Evolutionary conservation across 2,888 invertebrate species (phyloP).

Genomic region (Eucera pruinosa): DNA sequence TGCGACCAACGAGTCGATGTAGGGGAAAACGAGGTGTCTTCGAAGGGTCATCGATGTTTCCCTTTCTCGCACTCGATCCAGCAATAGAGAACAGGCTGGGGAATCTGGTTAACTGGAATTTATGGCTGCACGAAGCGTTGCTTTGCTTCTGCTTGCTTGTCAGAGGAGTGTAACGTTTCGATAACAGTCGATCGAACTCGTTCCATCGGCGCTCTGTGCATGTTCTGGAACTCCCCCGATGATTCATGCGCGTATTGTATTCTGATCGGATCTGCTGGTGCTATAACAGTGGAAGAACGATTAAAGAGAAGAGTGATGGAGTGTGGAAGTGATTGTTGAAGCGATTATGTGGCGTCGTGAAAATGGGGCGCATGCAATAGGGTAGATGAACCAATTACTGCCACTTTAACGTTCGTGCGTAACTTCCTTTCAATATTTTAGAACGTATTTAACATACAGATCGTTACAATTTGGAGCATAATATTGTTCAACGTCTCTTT

Average conservation of each 20-base stretch:
- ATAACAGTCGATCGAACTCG: conserved; percentile 13
- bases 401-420: no score
- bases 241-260: conserved; percentile 2
- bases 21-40: not conserved
- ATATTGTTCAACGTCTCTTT: no score
- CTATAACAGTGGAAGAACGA: no score
- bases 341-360: no score
- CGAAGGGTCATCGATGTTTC: not conserved
- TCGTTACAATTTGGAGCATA: no score
- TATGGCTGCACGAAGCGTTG: not conserved
- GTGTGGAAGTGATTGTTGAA: conserved; percentile 13
- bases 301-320: not conserved
- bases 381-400: no score
- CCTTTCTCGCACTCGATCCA: conserved; percentile 3
- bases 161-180: conserved; percentile 12
- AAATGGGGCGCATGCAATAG: no score
- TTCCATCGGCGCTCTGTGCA: no score
- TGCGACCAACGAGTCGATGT: not conserved
- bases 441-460: no score
- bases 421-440: no score
- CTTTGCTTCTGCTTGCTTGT: not conserved
- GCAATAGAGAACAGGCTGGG: not conserved
- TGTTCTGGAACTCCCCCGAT: not conserved
- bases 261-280: no score
- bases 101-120: conserved; percentile 11